Percentiles rank a stretch among this genome's conserved stretches.
Evolutionary conservation across 2,113 vertebrate genomes (phyloP).

Genomic region (Gallinago undulata): DNA sequence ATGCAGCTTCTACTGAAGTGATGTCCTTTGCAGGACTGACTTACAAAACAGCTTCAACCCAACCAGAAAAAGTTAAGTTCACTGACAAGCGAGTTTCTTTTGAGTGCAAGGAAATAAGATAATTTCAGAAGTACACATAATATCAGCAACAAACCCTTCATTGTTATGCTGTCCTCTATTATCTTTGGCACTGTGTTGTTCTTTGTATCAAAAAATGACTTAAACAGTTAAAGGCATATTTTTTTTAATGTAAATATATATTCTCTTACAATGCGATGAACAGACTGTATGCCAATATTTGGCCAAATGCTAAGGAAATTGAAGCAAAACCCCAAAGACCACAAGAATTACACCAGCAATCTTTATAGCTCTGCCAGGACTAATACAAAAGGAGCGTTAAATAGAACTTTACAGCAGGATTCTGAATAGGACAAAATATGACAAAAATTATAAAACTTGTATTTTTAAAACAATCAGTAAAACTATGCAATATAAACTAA

Average conservation of each 20-base stretch:
- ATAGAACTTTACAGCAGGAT: background rate
- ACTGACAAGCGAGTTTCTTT: background rate
- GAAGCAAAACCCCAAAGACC: background rate
- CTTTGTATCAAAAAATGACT: background rate
- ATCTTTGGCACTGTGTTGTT: background rate
- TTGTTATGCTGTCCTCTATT: background rate
- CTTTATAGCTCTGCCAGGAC: background rate
- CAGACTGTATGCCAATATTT: background rate
- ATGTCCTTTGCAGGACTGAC: background rate
- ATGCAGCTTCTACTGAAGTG: background rate
- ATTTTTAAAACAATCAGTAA: background rate
- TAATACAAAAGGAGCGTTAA: conserved; percentile 6
- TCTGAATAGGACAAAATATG: background rate
- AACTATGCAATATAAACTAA: conserved; percentile 4
- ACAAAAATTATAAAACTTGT: background rate
- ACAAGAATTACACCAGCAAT: background rate
- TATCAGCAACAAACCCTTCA: background rate
- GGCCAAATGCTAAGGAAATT: background rate
- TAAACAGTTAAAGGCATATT: background rate
- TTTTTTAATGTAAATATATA: background rate
- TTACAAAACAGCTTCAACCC: background rate
- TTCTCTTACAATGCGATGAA: background rate
- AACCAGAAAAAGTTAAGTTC: background rate
- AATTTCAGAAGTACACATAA: background rate
- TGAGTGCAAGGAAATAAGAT: background rate